Evolutionary conservation across 2,888 invertebrate genomes (phyloP).

Genomic region (Pycnomerus fuliginosus): DNA sequence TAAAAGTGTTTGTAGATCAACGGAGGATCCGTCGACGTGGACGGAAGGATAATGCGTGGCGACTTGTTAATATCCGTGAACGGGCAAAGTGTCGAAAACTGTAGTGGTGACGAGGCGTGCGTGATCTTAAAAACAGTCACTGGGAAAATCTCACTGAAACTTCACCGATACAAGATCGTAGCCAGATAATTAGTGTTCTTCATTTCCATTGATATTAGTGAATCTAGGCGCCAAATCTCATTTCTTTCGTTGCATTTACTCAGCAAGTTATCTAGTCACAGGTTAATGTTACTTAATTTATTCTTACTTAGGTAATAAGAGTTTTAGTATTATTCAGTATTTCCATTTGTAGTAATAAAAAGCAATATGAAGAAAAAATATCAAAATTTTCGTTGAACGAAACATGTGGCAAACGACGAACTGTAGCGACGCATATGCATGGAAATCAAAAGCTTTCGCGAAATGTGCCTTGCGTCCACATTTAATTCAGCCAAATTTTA

Average conservation of each 20-base stretch:
- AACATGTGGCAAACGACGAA: too few species aligned
- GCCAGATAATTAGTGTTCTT: conserved; percentile 36
- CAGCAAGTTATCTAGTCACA: conserved; percentile 36
- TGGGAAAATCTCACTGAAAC: conserved; percentile 79
- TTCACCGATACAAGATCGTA: conserved; percentile 80
- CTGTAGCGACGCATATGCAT: too few species aligned
- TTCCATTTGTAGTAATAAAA: conserved; percentile 11
- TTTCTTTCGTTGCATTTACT: conserved; percentile 27
- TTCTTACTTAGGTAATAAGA: conserved; percentile 43
- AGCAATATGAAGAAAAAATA: too few species aligned
- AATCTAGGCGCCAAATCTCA: background rate
- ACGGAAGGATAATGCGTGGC: conserved; percentile 87
- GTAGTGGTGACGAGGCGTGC: conserved; percentile 82
- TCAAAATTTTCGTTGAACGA: too few species aligned
- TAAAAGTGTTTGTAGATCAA: conserved; percentile 61
- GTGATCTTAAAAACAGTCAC: conserved; percentile 85
- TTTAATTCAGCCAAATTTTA: too few species aligned
- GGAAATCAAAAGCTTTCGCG: too few species aligned
- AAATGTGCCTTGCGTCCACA: too few species aligned
- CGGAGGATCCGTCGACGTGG: conserved; percentile 84
- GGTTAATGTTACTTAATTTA: too few species aligned
- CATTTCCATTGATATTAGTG: background rate
- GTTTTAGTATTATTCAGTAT: conserved; percentile 35
- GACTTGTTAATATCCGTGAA: conserved; percentile 89
- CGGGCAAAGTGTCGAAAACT: conserved; percentile 75